Percentiles rank a stretch among this genome's conserved stretches.
Evolutionary conservation across 2,113 vertebrate genomes (phyloP).

Genomic region (Hystrix cristata): DNA sequence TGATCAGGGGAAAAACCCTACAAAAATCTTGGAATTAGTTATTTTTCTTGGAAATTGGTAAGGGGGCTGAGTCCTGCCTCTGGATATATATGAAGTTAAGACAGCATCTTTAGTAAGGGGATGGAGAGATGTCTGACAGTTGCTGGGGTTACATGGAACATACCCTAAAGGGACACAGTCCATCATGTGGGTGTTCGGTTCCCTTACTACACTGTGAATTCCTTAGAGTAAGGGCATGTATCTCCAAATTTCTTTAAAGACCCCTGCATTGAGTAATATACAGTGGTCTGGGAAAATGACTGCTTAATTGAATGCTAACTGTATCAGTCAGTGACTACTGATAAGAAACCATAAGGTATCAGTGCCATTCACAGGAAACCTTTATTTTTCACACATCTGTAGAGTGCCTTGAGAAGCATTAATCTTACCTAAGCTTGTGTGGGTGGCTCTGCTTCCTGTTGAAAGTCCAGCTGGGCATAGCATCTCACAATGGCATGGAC

Average conservation of each 20-base stretch:
- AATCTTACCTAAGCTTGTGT: background rate
- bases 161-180: background rate
- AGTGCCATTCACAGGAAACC: background rate
- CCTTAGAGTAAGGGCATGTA: background rate
- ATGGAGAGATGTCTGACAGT: background rate
- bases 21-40: background rate
- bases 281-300: background rate
- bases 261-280: background rate
- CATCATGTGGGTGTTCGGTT: background rate
- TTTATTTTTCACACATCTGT: background rate
- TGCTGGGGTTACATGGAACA: background rate
- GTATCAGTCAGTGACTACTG: background rate
- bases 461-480: background rate
- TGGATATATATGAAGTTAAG: background rate
- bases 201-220: background rate
- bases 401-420: background rate
- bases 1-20: background rate
- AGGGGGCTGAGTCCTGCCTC: background rate
- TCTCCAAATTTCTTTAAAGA: constrained; percentile 23
- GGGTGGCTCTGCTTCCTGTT: background rate
- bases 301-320: background rate
- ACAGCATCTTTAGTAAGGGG: background rate
- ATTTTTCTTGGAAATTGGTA: constrained; percentile 14
- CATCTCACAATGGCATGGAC: too few species aligned
- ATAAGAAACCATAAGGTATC: background rate